Conservation (phyloP, 1,140 invertebrate genomes). For the Mylabris phalerata region DNA sequence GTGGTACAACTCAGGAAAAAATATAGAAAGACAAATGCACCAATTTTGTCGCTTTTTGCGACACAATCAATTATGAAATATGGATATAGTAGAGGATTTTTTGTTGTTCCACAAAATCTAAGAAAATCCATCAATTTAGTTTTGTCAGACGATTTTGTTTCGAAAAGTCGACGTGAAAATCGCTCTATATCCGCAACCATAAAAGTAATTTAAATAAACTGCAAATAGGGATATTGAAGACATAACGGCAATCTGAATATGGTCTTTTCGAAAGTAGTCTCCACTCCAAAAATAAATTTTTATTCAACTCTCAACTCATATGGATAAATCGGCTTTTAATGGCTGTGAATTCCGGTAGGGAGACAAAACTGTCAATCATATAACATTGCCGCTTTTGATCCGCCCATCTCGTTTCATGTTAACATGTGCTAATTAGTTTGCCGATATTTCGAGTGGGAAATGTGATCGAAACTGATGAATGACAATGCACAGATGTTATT, state of each 20-base stretch:
- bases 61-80: conserved; percentile 25
- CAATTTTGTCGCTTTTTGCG: conserved; percentile 6
- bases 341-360: not conserved
- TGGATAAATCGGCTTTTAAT: no score
- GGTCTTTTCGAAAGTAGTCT: conserved; percentile 18
- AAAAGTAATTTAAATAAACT: conserved; percentile 27
- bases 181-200: conserved; percentile 20
- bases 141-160: conserved; percentile 23
- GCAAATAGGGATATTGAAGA: conserved; percentile 23
- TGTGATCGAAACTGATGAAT: conserved; percentile 18
- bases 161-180: conserved; percentile 23
- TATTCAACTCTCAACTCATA: no score
- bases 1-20: not conserved
- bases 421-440: conserved; percentile 27
- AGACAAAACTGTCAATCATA: conserved; percentile 18
- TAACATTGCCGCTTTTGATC: conserved; percentile 13
- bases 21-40: conserved; percentile 9
- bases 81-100: conserved; percentile 19
- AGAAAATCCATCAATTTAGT: conserved; percentile 24
- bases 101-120: not conserved
- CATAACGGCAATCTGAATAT: conserved; percentile 12
- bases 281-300: no score
- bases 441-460: conserved; percentile 19
- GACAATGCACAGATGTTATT: conserved; percentile 14
- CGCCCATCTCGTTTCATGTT: conserved; percentile 23